Evolutionary conservation across 1,140 invertebrate genomes (phyloP).

Genomic region (Heliothis virescens): DNA sequence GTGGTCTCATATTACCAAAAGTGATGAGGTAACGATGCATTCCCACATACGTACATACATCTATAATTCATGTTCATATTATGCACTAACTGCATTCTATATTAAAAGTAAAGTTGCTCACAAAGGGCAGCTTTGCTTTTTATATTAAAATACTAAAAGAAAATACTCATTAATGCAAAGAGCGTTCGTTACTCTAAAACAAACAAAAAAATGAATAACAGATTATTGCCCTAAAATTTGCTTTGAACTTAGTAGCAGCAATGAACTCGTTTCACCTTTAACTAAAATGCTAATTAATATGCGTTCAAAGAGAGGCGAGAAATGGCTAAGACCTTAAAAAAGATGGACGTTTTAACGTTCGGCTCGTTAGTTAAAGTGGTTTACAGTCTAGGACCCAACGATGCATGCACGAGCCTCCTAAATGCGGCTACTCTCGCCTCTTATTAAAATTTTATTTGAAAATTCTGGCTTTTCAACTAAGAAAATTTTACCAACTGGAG

Average conservation of each 20-base stretch:
- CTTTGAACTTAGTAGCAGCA: background rate
- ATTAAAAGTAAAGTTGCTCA: too few relatives aligned
- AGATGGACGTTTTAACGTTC: slow-evolving; percentile 31
- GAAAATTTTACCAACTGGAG: too few relatives aligned
- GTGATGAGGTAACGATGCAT: too few relatives aligned
- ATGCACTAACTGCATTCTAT: too few relatives aligned
- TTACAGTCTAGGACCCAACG: slow-evolving; percentile 32
- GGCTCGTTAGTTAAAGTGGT: slow-evolving; percentile 34
- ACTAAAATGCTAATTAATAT: slow-evolving; percentile 8
- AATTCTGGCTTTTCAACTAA: slow-evolving; percentile 12
- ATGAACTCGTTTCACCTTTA: background rate
- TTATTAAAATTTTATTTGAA: slow-evolving; percentile 41
- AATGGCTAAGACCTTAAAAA: slow-evolving; percentile 19
- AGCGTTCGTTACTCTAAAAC: too few relatives aligned
- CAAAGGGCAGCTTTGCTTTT: background rate
- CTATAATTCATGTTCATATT: too few relatives aligned
- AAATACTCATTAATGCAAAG: too few relatives aligned
- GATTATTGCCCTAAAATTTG: background rate
- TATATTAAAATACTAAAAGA: too few relatives aligned
- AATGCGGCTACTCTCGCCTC: slow-evolving; percentile 36
- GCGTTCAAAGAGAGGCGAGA: slow-evolving; percentile 5
- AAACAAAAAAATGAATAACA: too few relatives aligned
- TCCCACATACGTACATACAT: too few relatives aligned
- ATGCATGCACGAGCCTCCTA: slow-evolving; percentile 13
- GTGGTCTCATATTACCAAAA: too few relatives aligned